phyloP scores from a whole-genome alignment of 2,888 invertebrate species.

The Congeria kusceri region DNA sequence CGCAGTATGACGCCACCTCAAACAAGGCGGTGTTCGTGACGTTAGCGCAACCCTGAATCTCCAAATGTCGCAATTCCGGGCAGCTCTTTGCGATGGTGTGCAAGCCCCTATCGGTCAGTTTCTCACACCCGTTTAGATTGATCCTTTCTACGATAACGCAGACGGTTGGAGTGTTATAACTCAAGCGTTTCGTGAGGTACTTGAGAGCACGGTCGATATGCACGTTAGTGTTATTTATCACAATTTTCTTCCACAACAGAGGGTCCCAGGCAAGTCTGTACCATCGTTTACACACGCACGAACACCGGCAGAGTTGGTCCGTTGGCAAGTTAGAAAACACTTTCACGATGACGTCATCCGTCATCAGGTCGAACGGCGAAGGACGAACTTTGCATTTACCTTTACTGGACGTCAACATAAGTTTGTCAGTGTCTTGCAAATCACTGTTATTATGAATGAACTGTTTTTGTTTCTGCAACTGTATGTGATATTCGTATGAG shows the following conservation, averaged over 20 bases:
- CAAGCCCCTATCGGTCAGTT: conserved; percentile 92
- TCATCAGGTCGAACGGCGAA: conserved; percentile 85
- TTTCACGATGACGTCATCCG: conserved; percentile 90
- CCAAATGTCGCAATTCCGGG: conserved; percentile 92
- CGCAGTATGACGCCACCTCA: conserved; percentile 92
- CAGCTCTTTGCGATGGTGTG: conserved; percentile 92
- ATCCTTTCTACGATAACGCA: conserved; percentile 90
- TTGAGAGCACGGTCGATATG: conserved; percentile 89
- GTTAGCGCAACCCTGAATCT: conserved; percentile 91
- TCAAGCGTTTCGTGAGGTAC: conserved; percentile 88
- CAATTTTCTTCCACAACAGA: conserved; percentile 90
- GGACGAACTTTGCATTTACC: conserved; percentile 67
- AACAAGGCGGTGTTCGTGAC: conserved; percentile 92
- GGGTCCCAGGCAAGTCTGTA: conserved; percentile 93
- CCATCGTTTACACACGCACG: conserved; percentile 91
- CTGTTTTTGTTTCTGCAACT: conserved; percentile 36
- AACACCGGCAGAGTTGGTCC: conserved; percentile 90
- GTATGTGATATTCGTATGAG: conserved; percentile 65
- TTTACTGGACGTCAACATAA: conserved; percentile 64
- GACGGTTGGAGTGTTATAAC: conserved; percentile 89
- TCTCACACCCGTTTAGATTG: conserved; percentile 89
- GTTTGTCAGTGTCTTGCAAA: conserved; percentile 68
- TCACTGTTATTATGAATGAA: conserved; percentile 58
- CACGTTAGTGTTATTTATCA: conserved; percentile 88
- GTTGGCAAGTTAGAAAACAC: conserved; percentile 91